Conservation (phyloP, 2,888 invertebrate species). For the Heliothis peltigera region DNA sequence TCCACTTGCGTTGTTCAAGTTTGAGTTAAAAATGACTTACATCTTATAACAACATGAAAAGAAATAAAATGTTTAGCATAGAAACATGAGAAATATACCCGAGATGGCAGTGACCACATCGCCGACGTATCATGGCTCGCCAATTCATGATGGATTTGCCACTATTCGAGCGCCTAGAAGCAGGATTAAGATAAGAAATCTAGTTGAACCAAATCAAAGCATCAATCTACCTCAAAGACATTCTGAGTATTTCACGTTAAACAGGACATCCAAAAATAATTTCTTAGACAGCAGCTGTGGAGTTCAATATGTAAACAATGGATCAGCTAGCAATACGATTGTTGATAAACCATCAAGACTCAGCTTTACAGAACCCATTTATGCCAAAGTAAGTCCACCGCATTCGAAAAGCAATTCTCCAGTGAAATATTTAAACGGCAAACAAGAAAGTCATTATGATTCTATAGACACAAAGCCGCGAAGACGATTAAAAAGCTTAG, state of each 20-base stretch:
- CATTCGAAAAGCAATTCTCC: slow-evolving; percentile 82
- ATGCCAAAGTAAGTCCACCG: slow-evolving; percentile 85
- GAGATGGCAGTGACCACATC: slow-evolving; percentile 86
- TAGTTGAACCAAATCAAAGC: slow-evolving; percentile 83
- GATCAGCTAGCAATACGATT: slow-evolving; percentile 65
- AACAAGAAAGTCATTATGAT: slow-evolving; percentile 85
- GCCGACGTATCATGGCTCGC: slow-evolving; percentile 86
- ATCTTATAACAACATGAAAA: slow-evolving; percentile 33
- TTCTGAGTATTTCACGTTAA: slow-evolving; percentile 87
- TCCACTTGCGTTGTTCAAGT: slow-evolving; percentile 41
- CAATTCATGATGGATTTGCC: slow-evolving; percentile 96
- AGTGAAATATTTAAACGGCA: slow-evolving; percentile 76
- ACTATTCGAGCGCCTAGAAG: slow-evolving; percentile 93
- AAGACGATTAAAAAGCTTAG: slow-evolving; percentile 84
- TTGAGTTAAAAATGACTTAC: slow-evolving; percentile 21
- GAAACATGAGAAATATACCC: slow-evolving; percentile 61
- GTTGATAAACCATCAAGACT: slow-evolving; percentile 77
- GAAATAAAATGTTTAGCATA: slow-evolving; percentile 44
- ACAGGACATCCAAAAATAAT: slow-evolving; percentile 82
- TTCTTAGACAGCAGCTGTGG: slow-evolving; percentile 83
- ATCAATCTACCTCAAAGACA: slow-evolving; percentile 86
- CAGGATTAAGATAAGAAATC: slow-evolving; percentile 85
- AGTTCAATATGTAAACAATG: slow-evolving; percentile 80
- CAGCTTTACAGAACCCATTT: slow-evolving; percentile 86
- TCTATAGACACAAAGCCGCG: slow-evolving; percentile 87